Conservation (phyloP, 92 coral and sea anemone genomes). For the Hydrozoanthus gracilis region DNA sequence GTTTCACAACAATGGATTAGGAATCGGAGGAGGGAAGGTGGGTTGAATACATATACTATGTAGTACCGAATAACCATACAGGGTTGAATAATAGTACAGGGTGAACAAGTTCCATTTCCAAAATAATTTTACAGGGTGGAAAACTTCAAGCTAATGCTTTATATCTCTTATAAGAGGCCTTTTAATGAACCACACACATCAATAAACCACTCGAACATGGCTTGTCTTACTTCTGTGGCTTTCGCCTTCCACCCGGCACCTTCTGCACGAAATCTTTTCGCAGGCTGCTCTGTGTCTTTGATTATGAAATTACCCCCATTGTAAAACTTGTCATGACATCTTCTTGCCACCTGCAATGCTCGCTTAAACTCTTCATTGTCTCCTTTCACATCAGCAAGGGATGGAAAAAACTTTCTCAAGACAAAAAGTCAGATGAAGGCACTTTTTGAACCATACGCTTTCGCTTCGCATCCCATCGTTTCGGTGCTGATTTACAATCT, state of each 20-base stretch:
- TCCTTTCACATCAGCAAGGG: slow-evolving; percentile 3
- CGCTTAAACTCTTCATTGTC: not conserved
- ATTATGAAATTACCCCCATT: not conserved
- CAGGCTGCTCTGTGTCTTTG: not conserved
- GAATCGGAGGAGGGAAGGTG: slow-evolving; percentile 97
- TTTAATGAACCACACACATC: slow-evolving; percentile 13
- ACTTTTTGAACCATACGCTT: not conserved
- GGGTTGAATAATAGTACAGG: no score
- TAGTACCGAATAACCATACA: not conserved
- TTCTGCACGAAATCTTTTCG: slow-evolving; percentile 5
- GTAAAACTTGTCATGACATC: slow-evolving; percentile 11
- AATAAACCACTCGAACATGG: slow-evolving; percentile 33
- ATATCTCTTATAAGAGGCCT: slow-evolving; percentile 8
- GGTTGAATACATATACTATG: not conserved
- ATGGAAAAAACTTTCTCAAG: slow-evolving; percentile 11
- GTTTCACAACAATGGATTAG: slow-evolving; percentile 97
- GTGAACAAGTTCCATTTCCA: no score
- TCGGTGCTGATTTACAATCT: not conserved
- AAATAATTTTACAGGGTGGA: no score
- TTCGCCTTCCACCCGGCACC: not conserved
- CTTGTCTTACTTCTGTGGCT: slow-evolving; percentile 20
- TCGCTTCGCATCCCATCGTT: not conserved
- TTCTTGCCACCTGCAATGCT: slow-evolving; percentile 9
- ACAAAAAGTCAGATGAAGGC: not conserved
- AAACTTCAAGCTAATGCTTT: no score